These are phyloP conservation scores for Lynx canadensis DNA, from an alignment of 2,113 vertebrate genomes.

Conservation along the genomic window DNA sequence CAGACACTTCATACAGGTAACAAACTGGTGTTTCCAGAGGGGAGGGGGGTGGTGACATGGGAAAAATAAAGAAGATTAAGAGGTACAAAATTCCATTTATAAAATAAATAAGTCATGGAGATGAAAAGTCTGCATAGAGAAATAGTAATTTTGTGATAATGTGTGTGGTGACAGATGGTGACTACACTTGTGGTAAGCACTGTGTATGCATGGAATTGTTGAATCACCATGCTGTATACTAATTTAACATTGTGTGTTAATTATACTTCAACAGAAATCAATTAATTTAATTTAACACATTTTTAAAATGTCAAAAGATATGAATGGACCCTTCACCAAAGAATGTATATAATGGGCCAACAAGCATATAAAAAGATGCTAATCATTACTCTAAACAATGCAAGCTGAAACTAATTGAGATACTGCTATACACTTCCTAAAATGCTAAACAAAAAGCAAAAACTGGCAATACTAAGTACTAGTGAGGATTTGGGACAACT, in stretches of 20 bases:
- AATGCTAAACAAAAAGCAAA: background rate
- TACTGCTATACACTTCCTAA: background rate
- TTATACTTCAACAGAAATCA: background rate
- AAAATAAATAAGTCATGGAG: background rate
- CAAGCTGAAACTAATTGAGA: background rate
- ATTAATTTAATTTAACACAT: background rate
- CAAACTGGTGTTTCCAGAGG: background rate
- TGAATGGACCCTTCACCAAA: background rate
- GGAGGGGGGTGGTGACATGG: background rate
- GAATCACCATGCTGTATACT: background rate
- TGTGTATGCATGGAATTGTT: background rate
- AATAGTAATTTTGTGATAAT: background rate
- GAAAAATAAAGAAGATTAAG: background rate
- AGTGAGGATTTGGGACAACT: background rate
- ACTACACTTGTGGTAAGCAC: background rate
- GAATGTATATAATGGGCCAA: background rate
- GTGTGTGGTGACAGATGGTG: background rate
- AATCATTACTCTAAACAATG: background rate
- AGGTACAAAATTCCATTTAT: background rate
- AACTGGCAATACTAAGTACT: background rate
- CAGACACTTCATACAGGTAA: background rate
- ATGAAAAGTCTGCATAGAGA: background rate
- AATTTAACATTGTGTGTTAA: background rate
- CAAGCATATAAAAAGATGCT: background rate
- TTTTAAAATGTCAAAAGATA: background rate